A percentile compares a stretch with the other conserved stretches of the same genome.
Evolutionary conservation across 2,888 invertebrate species (phyloP).

Genomic region (Brachyptera risi): DNA sequence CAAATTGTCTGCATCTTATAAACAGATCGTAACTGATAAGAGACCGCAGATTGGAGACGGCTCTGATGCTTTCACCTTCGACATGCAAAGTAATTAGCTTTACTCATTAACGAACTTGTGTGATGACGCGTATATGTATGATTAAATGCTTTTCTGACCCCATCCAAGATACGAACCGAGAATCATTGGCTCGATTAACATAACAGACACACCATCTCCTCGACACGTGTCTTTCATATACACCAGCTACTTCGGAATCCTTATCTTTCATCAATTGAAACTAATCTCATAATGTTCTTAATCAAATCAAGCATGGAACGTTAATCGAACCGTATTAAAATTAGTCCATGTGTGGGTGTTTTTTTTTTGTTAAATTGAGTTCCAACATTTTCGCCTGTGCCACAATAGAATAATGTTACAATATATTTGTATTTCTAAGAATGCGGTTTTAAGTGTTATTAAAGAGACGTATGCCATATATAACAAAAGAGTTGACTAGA

Average conservation of each 20-base stretch:
- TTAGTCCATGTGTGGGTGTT: not conserved
- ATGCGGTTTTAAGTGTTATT: constrained; percentile 9
- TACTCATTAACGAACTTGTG: too few species aligned
- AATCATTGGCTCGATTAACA: not conserved
- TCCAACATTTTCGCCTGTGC: not conserved
- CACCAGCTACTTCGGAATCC: too few species aligned
- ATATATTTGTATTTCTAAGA: not conserved
- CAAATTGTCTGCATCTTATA: too few species aligned
- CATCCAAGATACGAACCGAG: not conserved
- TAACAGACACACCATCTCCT: not conserved
- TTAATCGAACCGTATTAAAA: not conserved
- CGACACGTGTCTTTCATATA: not conserved
- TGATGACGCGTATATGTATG: too few species aligned
- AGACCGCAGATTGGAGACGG: too few species aligned
- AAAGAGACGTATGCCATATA: not conserved
- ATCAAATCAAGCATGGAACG: constrained; percentile 7
- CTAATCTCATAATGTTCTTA: not conserved
- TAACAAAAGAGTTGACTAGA: not conserved
- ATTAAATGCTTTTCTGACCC: too few species aligned
- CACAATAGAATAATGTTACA: not conserved
- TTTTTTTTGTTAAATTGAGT: constrained; percentile 1
- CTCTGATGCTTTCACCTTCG: too few species aligned
- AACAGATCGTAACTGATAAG: too few species aligned
- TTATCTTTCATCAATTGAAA: too few species aligned
- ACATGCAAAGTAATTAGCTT: too few species aligned